These are phyloP conservation scores for Drosophila ohnishii DNA, from an alignment of 1,140 invertebrate species.

Conservation along the genomic window DNA sequence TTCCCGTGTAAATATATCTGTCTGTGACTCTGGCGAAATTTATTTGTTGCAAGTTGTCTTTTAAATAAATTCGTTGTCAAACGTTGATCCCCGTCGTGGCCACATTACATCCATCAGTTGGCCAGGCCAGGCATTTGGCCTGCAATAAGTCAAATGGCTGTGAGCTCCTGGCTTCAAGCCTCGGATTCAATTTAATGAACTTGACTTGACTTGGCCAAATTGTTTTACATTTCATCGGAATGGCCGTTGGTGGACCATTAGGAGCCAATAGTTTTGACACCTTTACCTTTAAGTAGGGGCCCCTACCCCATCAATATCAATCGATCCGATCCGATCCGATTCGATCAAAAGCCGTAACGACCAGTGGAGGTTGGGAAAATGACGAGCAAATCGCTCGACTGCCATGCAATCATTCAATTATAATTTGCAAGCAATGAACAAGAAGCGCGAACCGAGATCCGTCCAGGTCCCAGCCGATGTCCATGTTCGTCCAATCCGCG, in stretches of 20 bases:
- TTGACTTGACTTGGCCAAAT: conserved; percentile 53
- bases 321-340: conserved; percentile 40
- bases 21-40: conserved; percentile 57
- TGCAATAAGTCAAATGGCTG: conserved; percentile 63
- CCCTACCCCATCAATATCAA: conserved; percentile 57
- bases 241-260: conserved; percentile 27
- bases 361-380: conserved; percentile 52
- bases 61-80: conserved; percentile 81
- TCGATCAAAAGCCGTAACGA: conserved; percentile 32
- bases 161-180: conserved; percentile 12
- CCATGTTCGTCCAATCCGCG: conserved; percentile 42
- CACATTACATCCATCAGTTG: conserved; percentile 64
- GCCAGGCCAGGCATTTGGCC: conserved; percentile 44
- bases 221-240: conserved; percentile 28
- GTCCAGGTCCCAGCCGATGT: conserved; percentile 38
- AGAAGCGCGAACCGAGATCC: conserved; percentile 37
- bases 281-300: conserved; percentile 47
- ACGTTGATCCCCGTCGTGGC: conserved; percentile 36
- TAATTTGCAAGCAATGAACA: conserved; percentile 61
- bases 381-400: conserved; percentile 73
- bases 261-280: conserved; percentile 73
- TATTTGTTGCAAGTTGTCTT: conserved; percentile 79
- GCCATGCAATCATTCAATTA: conserved; percentile 80
- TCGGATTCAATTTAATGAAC: conserved; percentile 77
- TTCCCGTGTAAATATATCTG: background rate